A percentile compares a stretch with the other conserved stretches of the same genome.
phyloP scores from a whole-genome alignment of 1,140 invertebrate genomes.

The Pseudomyrmex concolor region DNA sequence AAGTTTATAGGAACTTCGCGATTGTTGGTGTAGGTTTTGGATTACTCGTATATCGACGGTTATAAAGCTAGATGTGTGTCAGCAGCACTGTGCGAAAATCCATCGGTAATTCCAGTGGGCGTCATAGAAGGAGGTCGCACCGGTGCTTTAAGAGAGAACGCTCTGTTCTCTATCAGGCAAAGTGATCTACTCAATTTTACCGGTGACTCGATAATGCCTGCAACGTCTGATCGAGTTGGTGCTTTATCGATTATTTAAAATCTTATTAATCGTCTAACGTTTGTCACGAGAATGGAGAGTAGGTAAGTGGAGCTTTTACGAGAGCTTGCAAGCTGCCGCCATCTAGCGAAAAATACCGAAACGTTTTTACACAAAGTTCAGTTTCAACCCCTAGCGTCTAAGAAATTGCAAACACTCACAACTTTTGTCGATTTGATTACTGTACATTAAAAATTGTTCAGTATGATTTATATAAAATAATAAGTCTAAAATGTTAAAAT shows the following conservation, averaged over 20 bases:
- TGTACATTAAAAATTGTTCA: background rate
- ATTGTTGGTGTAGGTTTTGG: conserved; percentile 49
- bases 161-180: conserved; percentile 5
- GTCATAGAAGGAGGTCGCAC: conserved; percentile 45
- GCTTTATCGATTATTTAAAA: conserved; percentile 56
- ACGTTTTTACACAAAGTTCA: conserved; percentile 62
- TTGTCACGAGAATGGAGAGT: background rate
- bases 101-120: conserved; percentile 46
- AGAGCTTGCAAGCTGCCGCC: conserved; percentile 66
- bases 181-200: conserved; percentile 12
- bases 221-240: background rate
- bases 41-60: conserved; percentile 50
- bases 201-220: background rate
- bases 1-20: conserved; percentile 29
- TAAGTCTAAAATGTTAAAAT: background rate
- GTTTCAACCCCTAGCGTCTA: background rate
- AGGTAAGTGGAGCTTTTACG: conserved; percentile 36
- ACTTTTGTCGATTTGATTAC: background rate
- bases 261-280: conserved; percentile 21
- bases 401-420: background rate
- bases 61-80: conserved; percentile 55
- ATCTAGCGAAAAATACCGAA: conserved; percentile 64
- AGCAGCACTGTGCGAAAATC: conserved; percentile 42
- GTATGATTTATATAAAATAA: background rate
- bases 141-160: conserved; percentile 1